Percentiles rank a stretch among this genome's conserved stretches.
These are phyloP conservation scores for Odontamblyopus lacepedii DNA, from an alignment of 2,797 vertebrate genomes.

Conservation along the genomic window DNA sequence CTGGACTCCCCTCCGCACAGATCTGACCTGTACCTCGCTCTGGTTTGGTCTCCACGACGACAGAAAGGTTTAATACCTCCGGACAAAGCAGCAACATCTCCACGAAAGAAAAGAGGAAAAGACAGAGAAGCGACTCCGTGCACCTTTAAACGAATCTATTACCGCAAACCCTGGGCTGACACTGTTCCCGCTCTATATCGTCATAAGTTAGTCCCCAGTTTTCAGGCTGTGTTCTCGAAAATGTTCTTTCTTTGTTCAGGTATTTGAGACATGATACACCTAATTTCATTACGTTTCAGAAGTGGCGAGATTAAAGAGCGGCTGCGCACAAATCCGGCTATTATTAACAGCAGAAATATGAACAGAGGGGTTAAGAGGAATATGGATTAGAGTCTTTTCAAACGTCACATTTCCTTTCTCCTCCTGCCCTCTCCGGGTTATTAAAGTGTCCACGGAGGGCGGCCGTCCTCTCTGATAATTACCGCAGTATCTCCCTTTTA, in stretches of 20 bases:
- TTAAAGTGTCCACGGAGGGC: conserved; percentile 58
- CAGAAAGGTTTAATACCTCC: too few species aligned
- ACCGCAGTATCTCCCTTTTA: conserved; percentile 57
- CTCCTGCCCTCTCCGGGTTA: conserved; percentile 56
- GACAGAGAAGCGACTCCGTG: too few species aligned
- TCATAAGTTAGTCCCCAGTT: background rate
- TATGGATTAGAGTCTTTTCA: conserved; percentile 57
- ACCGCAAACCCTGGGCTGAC: background rate
- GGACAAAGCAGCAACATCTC: too few species aligned
- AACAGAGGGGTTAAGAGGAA: conserved; percentile 55
- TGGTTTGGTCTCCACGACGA: too few species aligned
- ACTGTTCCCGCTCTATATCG: background rate
- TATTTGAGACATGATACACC: conserved; percentile 49
- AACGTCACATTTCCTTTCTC: conserved; percentile 49
- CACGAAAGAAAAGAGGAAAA: too few species aligned
- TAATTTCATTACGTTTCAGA: conserved; percentile 57
- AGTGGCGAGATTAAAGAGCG: conserved; percentile 35
- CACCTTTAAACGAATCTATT: background rate
- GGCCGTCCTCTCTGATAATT: conserved; percentile 65
- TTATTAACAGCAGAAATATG: conserved; percentile 56
- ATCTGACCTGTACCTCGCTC: too few species aligned
- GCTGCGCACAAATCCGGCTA: conserved; percentile 39
- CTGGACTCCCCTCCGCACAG: too few species aligned
- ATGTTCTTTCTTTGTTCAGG: conserved; percentile 34
- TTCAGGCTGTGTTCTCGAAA: conserved; percentile 8